Evolutionary conservation across 2,797 vertebrate genomes (phyloP).

Genomic region (Pteropus rufus): DNA sequence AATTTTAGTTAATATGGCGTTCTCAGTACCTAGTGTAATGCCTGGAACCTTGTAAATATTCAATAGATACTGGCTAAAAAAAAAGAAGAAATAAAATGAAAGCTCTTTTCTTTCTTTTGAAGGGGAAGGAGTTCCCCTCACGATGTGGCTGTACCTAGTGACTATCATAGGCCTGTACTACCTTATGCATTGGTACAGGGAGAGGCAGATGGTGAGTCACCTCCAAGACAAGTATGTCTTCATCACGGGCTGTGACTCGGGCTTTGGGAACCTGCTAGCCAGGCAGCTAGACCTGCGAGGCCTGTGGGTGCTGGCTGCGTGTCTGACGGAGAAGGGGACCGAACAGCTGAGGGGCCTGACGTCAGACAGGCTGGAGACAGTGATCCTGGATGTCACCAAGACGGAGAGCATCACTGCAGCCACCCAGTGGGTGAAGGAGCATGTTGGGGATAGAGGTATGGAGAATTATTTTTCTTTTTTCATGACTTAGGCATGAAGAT

Average conservation of each 20-base stretch:
- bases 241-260: constrained; percentile 75
- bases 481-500: not conserved
- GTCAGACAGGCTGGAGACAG: not conserved
- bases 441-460: constrained; percentile 22
- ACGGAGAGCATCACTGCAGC: not conserved
- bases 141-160: constrained; percentile 60
- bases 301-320: constrained; percentile 67
- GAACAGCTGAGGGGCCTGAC: not conserved
- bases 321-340: not conserved
- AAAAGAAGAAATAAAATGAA: not conserved
- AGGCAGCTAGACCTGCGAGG: constrained; percentile 85
- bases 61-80: not conserved
- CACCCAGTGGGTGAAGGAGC: not conserved
- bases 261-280: constrained; percentile 90
- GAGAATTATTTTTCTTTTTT: constrained; percentile 23
- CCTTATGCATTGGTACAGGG: constrained; percentile 54
- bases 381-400: not conserved
- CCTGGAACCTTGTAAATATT: no score
- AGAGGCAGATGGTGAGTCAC: constrained; percentile 61
- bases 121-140: not conserved
- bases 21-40: not conserved
- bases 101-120: constrained; percentile 27
- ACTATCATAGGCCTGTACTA: constrained; percentile 45
- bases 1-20: not conserved
- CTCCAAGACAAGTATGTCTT: constrained; percentile 76